Evolutionary conservation across 2,797 vertebrate genomes (phyloP).

Genomic region (Rousettus madagascariensis): DNA sequence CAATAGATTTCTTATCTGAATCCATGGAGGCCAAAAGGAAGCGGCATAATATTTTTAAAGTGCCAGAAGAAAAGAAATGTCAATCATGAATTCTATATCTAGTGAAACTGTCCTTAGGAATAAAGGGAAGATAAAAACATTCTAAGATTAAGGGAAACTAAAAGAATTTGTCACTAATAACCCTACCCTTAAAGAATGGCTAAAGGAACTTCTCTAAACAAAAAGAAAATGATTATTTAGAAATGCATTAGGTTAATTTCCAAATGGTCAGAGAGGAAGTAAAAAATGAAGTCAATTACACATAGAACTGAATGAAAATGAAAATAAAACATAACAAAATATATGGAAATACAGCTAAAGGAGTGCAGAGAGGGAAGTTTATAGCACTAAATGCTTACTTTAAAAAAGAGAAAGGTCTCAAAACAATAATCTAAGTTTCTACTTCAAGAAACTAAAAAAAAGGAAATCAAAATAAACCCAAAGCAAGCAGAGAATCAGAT

Average conservation of each 20-base stretch:
- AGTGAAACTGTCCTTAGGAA: conserved; percentile 37
- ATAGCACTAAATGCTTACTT: not conserved
- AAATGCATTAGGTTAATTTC: not conserved
- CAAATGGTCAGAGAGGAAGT: not conserved
- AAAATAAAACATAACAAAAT: conserved; percentile 1
- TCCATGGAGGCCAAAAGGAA: not conserved
- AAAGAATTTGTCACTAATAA: conserved; percentile 35
- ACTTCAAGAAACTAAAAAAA: not conserved
- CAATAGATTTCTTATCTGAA: conserved; percentile 20
- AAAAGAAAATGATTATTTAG: conserved; percentile 16
- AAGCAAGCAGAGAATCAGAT: not conserved
- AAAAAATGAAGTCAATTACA: conserved; percentile 37
- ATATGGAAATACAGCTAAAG: not conserved
- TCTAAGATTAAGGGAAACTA: not conserved
- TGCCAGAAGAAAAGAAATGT: conserved; percentile 4
- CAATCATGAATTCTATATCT: not conserved
- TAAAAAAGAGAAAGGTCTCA: conserved; percentile 6
- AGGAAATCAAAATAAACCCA: not conserved
- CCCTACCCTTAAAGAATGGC: not conserved
- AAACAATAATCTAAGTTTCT: conserved; percentile 20
- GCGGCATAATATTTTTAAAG: not conserved
- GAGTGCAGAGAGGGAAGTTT: conserved; percentile 20
- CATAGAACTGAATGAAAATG: not conserved
- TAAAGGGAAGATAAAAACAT: conserved; percentile 3
- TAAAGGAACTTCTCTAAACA: conserved; percentile 8